Evolutionary conservation across 2,888 invertebrate species (phyloP), one percentile per base, ranked within the genome.

Genomic region (Quadriops clusia): DNA sequence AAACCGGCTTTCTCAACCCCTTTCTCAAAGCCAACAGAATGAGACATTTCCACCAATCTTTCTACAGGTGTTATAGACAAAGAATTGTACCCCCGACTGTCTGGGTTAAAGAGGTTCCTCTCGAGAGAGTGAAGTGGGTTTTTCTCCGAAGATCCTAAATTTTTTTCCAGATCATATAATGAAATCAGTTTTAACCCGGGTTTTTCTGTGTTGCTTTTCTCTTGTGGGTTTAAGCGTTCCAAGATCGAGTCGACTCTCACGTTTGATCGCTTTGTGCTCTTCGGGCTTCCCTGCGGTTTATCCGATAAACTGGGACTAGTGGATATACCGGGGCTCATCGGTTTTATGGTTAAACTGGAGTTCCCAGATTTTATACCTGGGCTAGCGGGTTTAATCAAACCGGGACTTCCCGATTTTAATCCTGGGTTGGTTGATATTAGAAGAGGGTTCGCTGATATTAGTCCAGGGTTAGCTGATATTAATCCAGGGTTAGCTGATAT

Each of bases 171-270:
- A 23, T 23, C 9, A 5, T 9, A 7, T 7, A 7, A 10, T 9
- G 7, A n/a, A 5, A 23, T 7, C 23, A 23, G 6, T 23, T 2
- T n/a, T n/a, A n/a, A n/a, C n/a, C n/a, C n/a, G 9, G n/a, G 5
- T 34, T 43, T 37, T 17, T 41, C 43, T 5, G 17, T 16, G 11
- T 23, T 34, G 14, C 24, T 28, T 15, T 36, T 45, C 18, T 46
- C 47, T n/a, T 39, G 32, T 23, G 58, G 56, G 47, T 60, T 57
- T 30, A 61, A 43, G 32, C 60, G 45, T 43, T 63, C 64, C 37
- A 64, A 49, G 14, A 64, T 60, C 2, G 62, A 61, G 44, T 63
- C 64, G 23, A 64, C 61, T 21, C 58, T 44, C n/a, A n/a, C 30
- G 15, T 41, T 42, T 20, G 44, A 39, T 24, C 45, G 42, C 28